These are phyloP conservation scores for Neodiprion lecontei DNA, from an alignment of 1,140 invertebrate species.

Conservation along the genomic window DNA sequence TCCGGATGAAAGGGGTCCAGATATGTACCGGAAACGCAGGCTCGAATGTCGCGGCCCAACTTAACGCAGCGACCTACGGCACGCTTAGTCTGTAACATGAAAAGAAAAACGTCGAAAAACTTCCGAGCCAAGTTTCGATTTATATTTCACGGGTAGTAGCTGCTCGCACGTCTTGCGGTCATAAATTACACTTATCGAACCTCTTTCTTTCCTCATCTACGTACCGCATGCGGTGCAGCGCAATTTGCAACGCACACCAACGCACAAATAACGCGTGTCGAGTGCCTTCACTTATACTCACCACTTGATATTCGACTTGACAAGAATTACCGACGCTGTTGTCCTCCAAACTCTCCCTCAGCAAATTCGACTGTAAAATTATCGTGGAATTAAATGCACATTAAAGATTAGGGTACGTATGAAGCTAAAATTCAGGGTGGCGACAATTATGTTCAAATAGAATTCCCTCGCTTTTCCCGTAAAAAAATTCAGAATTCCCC, in stretches of 20 bases:
- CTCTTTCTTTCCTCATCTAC: too few relatives aligned
- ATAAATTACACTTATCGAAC: too few relatives aligned
- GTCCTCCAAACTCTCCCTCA: background rate
- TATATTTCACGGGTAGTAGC: too few relatives aligned
- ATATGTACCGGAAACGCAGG: slow-evolving; percentile 54
- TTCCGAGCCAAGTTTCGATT: too few relatives aligned
- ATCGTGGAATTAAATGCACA: too few relatives aligned
- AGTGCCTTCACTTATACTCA: background rate
- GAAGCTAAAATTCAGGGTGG: too few relatives aligned
- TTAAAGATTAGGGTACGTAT: too few relatives aligned
- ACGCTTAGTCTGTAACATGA: slow-evolving; percentile 40
- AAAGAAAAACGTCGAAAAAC: background rate
- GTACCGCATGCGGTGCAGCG: background rate
- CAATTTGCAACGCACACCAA: background rate
- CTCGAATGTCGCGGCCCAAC: slow-evolving; percentile 43
- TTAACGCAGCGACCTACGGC: slow-evolving; percentile 50
- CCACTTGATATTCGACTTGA: slow-evolving; percentile 21
- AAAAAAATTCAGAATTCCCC: too few relatives aligned
- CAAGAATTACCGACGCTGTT: slow-evolving; percentile 1
- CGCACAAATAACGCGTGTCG: background rate
- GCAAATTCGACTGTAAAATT: background rate
- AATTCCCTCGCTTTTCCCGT: too few relatives aligned
- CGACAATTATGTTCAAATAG: too few relatives aligned
- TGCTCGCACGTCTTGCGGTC: background rate
- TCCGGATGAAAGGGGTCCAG: slow-evolving; percentile 54